These are phyloP conservation scores for Astreopora myriophthalma DNA, from an alignment of 64 coral and sea anemone genomes.

Conservation along the genomic window DNA sequence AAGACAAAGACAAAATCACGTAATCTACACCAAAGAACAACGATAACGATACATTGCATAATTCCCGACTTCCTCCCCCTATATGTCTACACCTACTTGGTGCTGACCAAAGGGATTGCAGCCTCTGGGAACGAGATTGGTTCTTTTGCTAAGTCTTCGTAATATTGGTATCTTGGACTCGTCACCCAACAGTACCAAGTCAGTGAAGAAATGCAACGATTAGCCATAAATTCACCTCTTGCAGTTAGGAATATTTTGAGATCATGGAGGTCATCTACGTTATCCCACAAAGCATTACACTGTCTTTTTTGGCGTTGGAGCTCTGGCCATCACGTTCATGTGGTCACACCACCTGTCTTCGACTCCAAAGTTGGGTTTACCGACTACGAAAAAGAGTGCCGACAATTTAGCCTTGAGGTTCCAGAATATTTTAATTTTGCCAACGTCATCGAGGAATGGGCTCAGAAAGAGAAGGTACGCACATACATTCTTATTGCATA, in stretches of 20 bases:
- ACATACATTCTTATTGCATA: too few relatives aligned
- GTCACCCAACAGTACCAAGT: too few relatives aligned
- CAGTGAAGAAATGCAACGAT: slow-evolving; percentile 2
- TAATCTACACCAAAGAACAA: too few relatives aligned
- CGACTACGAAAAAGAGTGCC: slow-evolving; percentile 71
- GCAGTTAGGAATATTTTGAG: neutral
- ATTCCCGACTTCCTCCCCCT: too few relatives aligned
- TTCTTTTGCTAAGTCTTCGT: too few relatives aligned
- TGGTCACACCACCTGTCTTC: slow-evolving; percentile 44
- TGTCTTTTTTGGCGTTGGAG: neutral
- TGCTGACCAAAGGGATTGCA: too few relatives aligned
- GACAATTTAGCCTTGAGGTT: slow-evolving; percentile 43
- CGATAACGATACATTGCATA: too few relatives aligned
- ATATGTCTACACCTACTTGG: too few relatives aligned
- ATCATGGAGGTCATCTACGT: neutral
- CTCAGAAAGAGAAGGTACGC: neutral
- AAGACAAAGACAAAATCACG: too few relatives aligned
- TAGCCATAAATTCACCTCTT: neutral
- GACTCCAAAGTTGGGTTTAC: slow-evolving; percentile 83
- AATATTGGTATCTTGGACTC: too few relatives aligned
- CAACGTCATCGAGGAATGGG: slow-evolving; percentile 3
- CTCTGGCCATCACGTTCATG: slow-evolving; percentile 15
- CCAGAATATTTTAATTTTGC: slow-evolving; percentile 20
- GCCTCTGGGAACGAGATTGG: too few relatives aligned
- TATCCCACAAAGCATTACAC: neutral